phyloP scores from a whole-genome alignment of 2,113 vertebrate species.

The Xenopus laevis region DNA sequence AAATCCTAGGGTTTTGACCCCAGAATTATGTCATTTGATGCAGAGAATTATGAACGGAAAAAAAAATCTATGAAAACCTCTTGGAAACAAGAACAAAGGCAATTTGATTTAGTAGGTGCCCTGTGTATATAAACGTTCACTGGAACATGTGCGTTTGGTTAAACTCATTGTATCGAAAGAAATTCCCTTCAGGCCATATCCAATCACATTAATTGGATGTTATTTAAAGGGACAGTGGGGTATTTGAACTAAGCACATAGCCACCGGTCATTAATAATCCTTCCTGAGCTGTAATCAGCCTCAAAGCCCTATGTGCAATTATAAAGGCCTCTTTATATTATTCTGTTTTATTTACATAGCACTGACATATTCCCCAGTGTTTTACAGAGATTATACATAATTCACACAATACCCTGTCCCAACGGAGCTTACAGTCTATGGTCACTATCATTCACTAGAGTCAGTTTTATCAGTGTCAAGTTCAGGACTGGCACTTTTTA shows the following conservation, averaged over 20 bases:
- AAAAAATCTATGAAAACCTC: background rate
- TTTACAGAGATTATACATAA: no score
- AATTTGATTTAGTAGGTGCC: background rate
- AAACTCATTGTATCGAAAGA: background rate
- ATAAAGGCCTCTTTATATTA: no score
- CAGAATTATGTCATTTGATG: background rate
- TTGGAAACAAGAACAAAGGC: background rate
- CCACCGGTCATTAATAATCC: background rate
- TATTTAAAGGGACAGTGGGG: background rate
- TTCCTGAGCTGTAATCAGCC: no score
- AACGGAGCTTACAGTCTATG: no score
- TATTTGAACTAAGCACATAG: background rate
- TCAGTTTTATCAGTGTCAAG: no score
- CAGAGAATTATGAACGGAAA: background rate
- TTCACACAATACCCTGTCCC: no score
- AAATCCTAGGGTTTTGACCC: background rate
- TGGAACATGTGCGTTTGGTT: background rate
- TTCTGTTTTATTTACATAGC: no score
- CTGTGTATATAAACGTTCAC: background rate
- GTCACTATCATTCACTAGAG: no score
- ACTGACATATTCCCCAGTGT: no score
- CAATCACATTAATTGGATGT: background rate
- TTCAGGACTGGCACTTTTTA: no score
- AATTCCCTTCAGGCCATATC: background rate
- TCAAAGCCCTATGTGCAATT: no score